Percentiles rank a stretch among this genome's conserved stretches.
These are phyloP conservation scores for Urocolius indicus DNA, from an alignment of 2,113 vertebrate species.

Conservation along the genomic window DNA sequence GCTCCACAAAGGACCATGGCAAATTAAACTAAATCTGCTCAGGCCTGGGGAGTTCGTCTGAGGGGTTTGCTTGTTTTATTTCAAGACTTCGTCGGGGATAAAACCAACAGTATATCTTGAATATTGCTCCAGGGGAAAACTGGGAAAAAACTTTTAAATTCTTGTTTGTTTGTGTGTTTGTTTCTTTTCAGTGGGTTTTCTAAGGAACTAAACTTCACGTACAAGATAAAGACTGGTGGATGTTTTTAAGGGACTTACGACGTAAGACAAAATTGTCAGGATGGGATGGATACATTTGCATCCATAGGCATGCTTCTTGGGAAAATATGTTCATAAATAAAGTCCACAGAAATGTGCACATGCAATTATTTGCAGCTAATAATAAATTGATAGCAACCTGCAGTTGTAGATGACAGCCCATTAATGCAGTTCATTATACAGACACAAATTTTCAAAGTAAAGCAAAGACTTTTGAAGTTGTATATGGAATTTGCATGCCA, in stretches of 20 bases:
- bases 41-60: constrained; percentile 6
- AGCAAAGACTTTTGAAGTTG: not conserved
- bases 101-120: not conserved
- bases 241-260: not conserved
- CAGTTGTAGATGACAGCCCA: not conserved
- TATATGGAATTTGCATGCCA: not conserved
- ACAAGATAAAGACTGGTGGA: not conserved
- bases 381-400: not conserved
- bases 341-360: not conserved
- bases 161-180: not conserved
- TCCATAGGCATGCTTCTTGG: not conserved
- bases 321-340: not conserved
- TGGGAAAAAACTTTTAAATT: not conserved
- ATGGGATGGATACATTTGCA: not conserved
- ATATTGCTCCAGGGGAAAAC: not conserved
- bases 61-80: constrained; percentile 37
- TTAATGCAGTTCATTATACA: not conserved
- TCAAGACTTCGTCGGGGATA: not conserved
- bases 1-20: constrained; percentile 65
- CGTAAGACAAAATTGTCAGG: not conserved
- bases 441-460: not conserved
- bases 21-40: constrained; percentile 60
- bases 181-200: not conserved
- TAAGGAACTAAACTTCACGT: not conserved
- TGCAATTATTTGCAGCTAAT: not conserved